Conservation (phyloP, 2,888 invertebrate genomes). For the Ptilodon capucinus region DNA sequence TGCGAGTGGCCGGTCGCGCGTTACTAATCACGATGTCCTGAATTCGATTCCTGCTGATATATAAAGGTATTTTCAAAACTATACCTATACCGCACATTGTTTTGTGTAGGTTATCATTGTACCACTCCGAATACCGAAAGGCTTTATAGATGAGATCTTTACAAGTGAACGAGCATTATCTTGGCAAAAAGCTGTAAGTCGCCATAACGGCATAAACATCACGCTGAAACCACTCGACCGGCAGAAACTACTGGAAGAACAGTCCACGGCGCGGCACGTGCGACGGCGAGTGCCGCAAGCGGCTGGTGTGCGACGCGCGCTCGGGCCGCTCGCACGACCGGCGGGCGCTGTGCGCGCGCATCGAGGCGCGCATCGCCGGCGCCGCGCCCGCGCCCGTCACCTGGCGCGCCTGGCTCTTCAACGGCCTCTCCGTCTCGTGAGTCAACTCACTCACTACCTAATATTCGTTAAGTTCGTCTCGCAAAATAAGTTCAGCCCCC, state of each 20-base stretch:
- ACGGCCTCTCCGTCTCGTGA: conserved; percentile 93
- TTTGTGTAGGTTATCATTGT: no score
- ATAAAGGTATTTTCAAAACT: no score
- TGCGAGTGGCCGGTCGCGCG: no score
- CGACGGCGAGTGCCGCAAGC: conserved; percentile 92
- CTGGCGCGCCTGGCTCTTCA: conserved; percentile 94
- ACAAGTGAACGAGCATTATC: no score
- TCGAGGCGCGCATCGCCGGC: conserved; percentile 92
- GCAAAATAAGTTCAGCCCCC: no score
- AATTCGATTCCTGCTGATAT: no score
- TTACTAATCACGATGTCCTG: no score
- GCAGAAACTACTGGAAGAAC: conserved; percentile 94
- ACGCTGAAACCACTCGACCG: conserved; percentile 8
- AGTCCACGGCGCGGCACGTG: conserved; percentile 92
- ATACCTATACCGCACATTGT: no score
- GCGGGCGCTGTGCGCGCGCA: conserved; percentile 90
- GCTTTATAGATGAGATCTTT: no score
- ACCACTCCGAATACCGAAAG: no score
- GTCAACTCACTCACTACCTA: conserved; percentile 62
- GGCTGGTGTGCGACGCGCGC: conserved; percentile 92
- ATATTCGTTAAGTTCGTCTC: no score
- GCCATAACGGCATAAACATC: not conserved
- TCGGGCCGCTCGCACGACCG: conserved; percentile 94
- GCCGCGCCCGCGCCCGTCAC: conserved; percentile 85
- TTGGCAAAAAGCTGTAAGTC: no score